Conservation (phyloP, 1,140 invertebrate species). For the honey bee (Apis mellifera) region DNA sequence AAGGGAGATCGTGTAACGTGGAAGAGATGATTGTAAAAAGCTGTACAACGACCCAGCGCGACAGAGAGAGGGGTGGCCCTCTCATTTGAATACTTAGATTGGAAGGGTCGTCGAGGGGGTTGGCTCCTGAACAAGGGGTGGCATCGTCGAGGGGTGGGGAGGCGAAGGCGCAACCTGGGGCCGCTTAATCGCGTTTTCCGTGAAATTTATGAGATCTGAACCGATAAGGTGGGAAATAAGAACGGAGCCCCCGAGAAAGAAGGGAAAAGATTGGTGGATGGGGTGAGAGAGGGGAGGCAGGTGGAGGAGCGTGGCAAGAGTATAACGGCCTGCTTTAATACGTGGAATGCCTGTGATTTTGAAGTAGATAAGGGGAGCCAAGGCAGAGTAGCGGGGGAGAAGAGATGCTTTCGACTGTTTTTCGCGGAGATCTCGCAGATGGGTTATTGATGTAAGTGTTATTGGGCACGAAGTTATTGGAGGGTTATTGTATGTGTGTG, state of each 20-base stretch:
- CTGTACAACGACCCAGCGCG: conserved; percentile 52
- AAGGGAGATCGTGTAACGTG: not conserved
- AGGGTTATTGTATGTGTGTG: too few relatives aligned
- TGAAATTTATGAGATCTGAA: conserved; percentile 80
- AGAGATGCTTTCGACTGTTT: conserved; percentile 20
- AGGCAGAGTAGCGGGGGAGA: not conserved
- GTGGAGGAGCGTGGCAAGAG: conserved; percentile 51
- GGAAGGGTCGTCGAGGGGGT: conserved; percentile 72
- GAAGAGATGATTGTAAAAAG: conserved; percentile 70
- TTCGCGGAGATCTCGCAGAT: conserved; percentile 28
- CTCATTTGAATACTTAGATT: conserved; percentile 82
- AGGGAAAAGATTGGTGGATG: conserved; percentile 20
- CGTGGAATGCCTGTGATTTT: conserved; percentile 52
- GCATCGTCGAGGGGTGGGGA: conserved; percentile 18
- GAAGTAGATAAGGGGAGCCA: conserved; percentile 42
- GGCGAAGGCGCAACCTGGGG: conserved; percentile 57
- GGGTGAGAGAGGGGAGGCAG: not conserved
- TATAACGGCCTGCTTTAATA: conserved; percentile 62
- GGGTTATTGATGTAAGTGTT: conserved; percentile 51
- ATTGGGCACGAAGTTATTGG: conserved; percentile 33
- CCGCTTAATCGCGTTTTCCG: conserved; percentile 80
- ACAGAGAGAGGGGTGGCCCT: conserved; percentile 61
- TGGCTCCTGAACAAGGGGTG: conserved; percentile 52
- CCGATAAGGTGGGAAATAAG: conserved; percentile 77
- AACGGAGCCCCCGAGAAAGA: conserved; percentile 58